Evolutionary conservation across 1,140 invertebrate genomes (phyloP).

Genomic region (Phocides pigmalion): DNA sequence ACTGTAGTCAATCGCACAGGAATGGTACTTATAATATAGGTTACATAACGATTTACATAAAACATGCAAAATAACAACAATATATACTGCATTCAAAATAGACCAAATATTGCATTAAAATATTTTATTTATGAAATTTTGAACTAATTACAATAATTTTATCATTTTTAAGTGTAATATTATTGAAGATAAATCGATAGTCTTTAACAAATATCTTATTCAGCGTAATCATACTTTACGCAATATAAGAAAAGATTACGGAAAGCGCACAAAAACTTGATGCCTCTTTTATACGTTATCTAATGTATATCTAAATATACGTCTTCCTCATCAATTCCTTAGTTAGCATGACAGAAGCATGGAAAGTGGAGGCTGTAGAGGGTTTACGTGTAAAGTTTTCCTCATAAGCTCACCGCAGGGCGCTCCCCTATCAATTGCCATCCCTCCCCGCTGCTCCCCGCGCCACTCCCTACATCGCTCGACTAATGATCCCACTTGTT

Average conservation of each 20-base stretch:
- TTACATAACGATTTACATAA: no score
- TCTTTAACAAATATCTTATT: no score
- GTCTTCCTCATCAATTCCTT: constrained; percentile 52
- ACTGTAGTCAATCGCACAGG: no score
- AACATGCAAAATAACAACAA: no score
- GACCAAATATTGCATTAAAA: no score
- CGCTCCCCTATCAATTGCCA: constrained; percentile 78
- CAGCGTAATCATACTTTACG: not conserved
- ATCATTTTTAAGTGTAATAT: no score
- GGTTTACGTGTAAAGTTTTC: constrained; percentile 78
- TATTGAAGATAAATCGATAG: no score
- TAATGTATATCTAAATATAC: constrained; percentile 28
- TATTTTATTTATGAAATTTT: no score
- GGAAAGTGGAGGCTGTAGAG: constrained; percentile 54
- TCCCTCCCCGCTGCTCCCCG: constrained; percentile 34
- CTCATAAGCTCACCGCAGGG: constrained; percentile 75
- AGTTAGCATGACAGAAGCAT: constrained; percentile 61
- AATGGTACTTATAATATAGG: no score
- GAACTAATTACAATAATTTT: no score
- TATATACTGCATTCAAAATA: no score
- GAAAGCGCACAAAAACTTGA: constrained; percentile 7
- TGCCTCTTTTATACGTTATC: constrained; percentile 42
- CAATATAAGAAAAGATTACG: not conserved
- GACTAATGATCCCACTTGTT: constrained; percentile 82
- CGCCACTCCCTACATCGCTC: constrained; percentile 48